Evolutionary conservation across 2,888 invertebrate species (phyloP).

Genomic region (Aelia acuminata): DNA sequence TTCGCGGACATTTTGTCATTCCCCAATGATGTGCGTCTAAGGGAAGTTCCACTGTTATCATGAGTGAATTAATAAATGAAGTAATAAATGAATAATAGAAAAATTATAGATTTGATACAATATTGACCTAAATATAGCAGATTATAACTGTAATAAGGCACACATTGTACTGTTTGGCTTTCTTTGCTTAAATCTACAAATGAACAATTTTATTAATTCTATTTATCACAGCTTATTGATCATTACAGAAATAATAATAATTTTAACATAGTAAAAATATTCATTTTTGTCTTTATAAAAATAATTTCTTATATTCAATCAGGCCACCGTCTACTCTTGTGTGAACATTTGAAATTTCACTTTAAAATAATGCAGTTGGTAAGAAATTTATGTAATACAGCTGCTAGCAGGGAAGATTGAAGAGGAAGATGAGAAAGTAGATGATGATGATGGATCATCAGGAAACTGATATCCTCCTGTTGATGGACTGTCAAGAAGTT

Average conservation of each 20-base stretch:
- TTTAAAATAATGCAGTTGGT: background rate
- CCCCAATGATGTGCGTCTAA: no score
- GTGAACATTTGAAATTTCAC: slow-evolving; percentile 27
- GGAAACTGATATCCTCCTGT: slow-evolving; percentile 58
- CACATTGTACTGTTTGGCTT: slow-evolving; percentile 43
- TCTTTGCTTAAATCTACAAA: background rate
- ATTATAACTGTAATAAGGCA: background rate
- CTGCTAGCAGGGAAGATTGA: slow-evolving; percentile 63
- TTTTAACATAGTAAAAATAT: slow-evolving; percentile 41
- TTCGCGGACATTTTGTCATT: no score
- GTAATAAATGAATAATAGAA: no score
- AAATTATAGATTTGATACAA: background rate
- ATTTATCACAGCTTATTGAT: slow-evolving; percentile 53
- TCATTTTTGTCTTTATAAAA: slow-evolving; percentile 56
- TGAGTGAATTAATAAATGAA: no score
- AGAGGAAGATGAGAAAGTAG: slow-evolving; percentile 49
- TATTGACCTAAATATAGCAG: background rate
- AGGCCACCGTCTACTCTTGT: background rate
- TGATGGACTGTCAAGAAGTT: slow-evolving; percentile 64
- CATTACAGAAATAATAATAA: slow-evolving; percentile 47
- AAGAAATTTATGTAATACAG: slow-evolving; percentile 62
- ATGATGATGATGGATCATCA: slow-evolving; percentile 43
- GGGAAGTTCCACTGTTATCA: no score
- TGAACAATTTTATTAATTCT: slow-evolving; percentile 39
- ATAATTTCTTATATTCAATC: slow-evolving; percentile 50